Evolutionary conservation across 2,888 invertebrate genomes (phyloP), one percentile per base, ranked within the genome.

Genomic region (Agrochola lychnidis): DNA sequence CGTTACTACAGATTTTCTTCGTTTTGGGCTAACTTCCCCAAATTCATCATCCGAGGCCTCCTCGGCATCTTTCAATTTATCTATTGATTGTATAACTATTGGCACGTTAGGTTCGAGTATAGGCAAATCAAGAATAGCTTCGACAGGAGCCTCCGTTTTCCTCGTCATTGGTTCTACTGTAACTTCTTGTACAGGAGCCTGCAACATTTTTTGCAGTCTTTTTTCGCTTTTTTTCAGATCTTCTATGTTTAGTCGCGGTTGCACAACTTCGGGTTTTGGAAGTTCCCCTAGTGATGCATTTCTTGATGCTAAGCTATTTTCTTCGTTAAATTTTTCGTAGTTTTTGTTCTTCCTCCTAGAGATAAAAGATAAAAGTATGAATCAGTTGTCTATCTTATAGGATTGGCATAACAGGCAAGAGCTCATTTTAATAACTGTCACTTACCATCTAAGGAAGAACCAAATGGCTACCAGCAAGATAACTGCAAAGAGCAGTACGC

Each of bases 1-100:
- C 1, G 96, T 97, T 12, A 97, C 97, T 1, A 96, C 95, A 5
- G 97, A 96, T 90, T 97, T 97, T 85, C 94, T 93, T 85, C 92
- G 92, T 3, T 90, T 78, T 79, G 78, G 90, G 71, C 84, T 90
- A 16, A 74, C 83, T 91, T 96, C 96, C 2, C 96, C 97, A 78
- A 93, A 96, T 87, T 96, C 97, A 82, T 97, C 95, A 36, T 95
- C 95, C 2, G 93, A 93, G 10, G 94, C 94, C 9, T 85, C 90
- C 4, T 85, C 90, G 22, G 92, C 93, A 69, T 94, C 94, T 89
- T 96, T 96, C 45, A 96, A 88, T 87, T 95, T 95, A 77, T 96
- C 95, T 79, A 95, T 94, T 3, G 95, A 95, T 89, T 96, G 95
- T 81, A 96, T 95, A 3, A 96, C 93, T 80, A 95, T 94, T 6